phyloP scores from a whole-genome alignment of 2,113 vertebrate genomes.

The Anolis sagrei region DNA sequence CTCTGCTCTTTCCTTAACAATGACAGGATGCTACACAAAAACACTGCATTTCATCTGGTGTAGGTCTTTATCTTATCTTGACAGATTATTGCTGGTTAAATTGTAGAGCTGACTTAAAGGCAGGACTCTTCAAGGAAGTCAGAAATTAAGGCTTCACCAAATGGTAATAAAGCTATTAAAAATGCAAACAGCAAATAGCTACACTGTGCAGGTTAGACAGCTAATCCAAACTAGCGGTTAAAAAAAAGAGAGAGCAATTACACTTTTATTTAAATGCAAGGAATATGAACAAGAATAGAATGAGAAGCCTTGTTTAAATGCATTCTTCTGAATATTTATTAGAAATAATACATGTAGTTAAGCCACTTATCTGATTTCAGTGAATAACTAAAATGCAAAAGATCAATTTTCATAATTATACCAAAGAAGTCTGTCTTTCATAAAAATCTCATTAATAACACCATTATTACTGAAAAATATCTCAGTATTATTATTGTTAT shows the following conservation, averaged over 20 bases:
- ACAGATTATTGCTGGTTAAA: constrained; percentile 86
- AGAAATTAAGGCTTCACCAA: constrained; percentile 88
- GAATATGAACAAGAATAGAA: constrained; percentile 86
- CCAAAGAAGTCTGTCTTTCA: constrained; percentile 87
- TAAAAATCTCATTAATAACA: constrained; percentile 91
- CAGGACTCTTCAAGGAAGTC: constrained; percentile 83
- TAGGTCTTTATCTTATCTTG: constrained; percentile 82
- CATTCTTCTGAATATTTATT: constrained; percentile 91
- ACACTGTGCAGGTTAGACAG: constrained; percentile 86
- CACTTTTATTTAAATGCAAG: constrained; percentile 90
- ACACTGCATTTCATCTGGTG: constrained; percentile 72
- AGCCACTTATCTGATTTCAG: constrained; percentile 89
- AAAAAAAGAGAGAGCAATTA: constrained; percentile 87
- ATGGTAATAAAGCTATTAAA: constrained; percentile 90
- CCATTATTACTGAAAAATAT: constrained; percentile 87
- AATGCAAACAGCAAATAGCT: constrained; percentile 88
- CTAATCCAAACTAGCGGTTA: constrained; percentile 86
- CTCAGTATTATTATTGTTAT: constrained; percentile 87
- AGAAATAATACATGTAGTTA: constrained; percentile 92
- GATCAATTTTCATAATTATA: constrained; percentile 92
- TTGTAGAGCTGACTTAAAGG: constrained; percentile 84
- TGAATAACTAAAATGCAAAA: constrained; percentile 89
- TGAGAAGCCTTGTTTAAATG: constrained; percentile 88
- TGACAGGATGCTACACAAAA: constrained; percentile 82
- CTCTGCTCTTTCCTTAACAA: constrained; percentile 79